Percentiles rank a stretch among this genome's conserved stretches.
These are phyloP conservation scores for Camarhynchus parvulus DNA, from an alignment of 2,113 vertebrate species.

Conservation along the genomic window DNA sequence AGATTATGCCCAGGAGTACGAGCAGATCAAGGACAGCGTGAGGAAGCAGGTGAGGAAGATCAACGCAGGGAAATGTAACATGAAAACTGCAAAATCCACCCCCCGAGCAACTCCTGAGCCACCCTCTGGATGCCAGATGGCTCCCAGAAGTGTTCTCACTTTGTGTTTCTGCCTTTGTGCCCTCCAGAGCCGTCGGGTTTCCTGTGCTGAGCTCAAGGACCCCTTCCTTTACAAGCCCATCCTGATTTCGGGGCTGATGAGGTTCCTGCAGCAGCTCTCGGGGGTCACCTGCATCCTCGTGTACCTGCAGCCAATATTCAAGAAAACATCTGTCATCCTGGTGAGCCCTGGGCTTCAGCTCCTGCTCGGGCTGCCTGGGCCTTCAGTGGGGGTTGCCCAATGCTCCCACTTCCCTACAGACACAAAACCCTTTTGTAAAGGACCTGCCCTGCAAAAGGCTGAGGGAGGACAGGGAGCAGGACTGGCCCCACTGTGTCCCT, in stretches of 20 bases:
- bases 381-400: background rate
- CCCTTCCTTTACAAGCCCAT: constrained; percentile 86
- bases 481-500: background rate
- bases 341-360: background rate
- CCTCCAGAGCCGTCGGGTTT: constrained; percentile 68
- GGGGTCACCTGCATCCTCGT: constrained; percentile 91
- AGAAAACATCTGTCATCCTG: constrained; percentile 80
- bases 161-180: background rate
- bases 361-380: fast-evolving
- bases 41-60: constrained; percentile 70
- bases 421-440: background rate
- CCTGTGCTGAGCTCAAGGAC: constrained; percentile 78
- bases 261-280: constrained; percentile 93
- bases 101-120: background rate
- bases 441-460: background rate
- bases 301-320: constrained; percentile 90
- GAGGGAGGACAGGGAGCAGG: background rate
- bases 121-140: background rate
- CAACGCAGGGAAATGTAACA: fast-evolving
- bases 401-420: background rate
- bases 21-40: constrained; percentile 78
- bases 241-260: constrained; percentile 84
- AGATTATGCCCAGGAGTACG: constrained; percentile 75
- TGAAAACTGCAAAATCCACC: background rate
- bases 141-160: background rate